Evolutionary conservation across 2,113 vertebrate species (phyloP), one percentile per base, ranked within the genome.

Genomic region (Dendropsophus ebraccatus): DNA sequence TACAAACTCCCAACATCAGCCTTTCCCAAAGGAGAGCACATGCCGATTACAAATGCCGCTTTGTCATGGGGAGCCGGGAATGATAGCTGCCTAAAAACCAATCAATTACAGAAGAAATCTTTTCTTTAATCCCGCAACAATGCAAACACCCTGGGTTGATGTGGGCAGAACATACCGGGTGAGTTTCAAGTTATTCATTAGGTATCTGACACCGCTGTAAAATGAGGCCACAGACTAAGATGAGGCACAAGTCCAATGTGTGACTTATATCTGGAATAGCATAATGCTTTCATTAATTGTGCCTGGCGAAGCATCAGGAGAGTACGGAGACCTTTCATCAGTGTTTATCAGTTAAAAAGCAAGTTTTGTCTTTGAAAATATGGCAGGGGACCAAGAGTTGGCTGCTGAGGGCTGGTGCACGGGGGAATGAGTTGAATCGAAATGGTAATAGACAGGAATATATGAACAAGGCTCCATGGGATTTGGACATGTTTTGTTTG

Each of bases 361-460:
- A 62, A 76, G 35, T 49, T 84, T 84, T 84, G 30, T 56, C 72
- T 83, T 83, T 83, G 82, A 84, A 62, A 62, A 75, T 32, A 30
- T 76, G 35, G 56, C 35, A 62, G 37, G 25, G 32, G 72, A 47
- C 70, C 47, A 67, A 23, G 0, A 13, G n/a, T 84, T 60, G 72
- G 54, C 41, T 60, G 25, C 16, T 5, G 54, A 49, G 72, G 5
- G 37, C 41, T 37, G 21, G 14, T 21, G 32, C 52, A 41, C 19
- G 8, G 37, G 82, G 32, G 54, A 60, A 17, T 74, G n/a, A 30
- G 54, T 62, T 84, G 17, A 84, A 84, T 62, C 13, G 50, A 30
- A 84, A 62, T 47, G 54, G 17, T 82, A 52, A 82, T 70, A 19
- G 47, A 45, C 62, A 30, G 41, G 50, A 82, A 47, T 81, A 45